Evolutionary conservation across 2,797 vertebrate species (phyloP).

Genomic region (Pyrocephalus nanus): DNA sequence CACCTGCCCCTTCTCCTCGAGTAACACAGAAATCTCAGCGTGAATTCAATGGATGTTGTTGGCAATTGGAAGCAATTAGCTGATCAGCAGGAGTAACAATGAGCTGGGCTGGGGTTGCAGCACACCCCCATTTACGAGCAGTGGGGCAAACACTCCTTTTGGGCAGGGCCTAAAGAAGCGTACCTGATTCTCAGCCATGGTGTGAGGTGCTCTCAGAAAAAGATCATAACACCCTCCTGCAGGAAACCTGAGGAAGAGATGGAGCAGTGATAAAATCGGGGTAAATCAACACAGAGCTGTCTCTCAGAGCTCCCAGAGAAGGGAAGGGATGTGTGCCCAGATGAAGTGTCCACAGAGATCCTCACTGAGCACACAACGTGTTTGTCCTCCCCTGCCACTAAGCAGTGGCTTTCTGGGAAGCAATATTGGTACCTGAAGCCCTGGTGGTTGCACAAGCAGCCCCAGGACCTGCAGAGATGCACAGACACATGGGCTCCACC

Average conservation of each 20-base stretch:
- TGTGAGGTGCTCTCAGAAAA: not conserved
- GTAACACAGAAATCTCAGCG: not conserved
- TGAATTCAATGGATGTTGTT: not conserved
- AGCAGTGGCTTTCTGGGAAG: not conserved
- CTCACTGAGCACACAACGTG: not conserved
- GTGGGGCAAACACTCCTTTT: not conserved
- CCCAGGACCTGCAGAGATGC: not conserved
- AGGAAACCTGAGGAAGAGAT: not conserved
- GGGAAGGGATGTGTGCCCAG: not conserved
- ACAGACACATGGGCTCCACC: not conserved
- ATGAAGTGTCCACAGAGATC: not conserved
- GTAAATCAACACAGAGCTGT: not conserved
- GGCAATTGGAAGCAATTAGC: not conserved
- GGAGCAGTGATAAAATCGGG: not conserved
- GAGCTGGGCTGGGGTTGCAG: not conserved
- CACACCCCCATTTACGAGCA: not conserved
- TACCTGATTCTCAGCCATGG: not conserved
- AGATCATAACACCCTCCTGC: not conserved
- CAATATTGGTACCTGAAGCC: not conserved
- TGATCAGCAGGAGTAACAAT: not conserved
- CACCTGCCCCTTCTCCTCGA: not conserved
- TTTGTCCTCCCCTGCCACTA: not conserved
- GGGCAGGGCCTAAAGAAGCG: not conserved
- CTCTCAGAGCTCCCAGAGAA: not conserved
- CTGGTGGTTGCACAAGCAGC: not conserved